These are phyloP conservation scores for Micrasema minimum DNA, from an alignment of 1,140 invertebrate species.

Conservation along the genomic window DNA sequence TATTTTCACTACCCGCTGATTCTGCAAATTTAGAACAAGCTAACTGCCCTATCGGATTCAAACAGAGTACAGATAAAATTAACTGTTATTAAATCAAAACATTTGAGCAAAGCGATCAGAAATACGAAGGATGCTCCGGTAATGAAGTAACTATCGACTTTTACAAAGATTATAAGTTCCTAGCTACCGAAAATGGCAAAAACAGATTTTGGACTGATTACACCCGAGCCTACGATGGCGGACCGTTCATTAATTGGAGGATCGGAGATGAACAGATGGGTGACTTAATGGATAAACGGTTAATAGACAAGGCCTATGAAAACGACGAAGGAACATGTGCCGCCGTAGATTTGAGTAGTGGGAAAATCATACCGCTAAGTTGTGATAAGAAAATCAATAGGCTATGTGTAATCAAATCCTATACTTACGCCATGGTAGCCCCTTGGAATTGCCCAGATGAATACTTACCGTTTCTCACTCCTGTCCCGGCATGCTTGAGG, in stretches of 20 bases:
- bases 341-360: constrained; percentile 50
- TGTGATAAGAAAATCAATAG: constrained; percentile 60
- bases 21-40: not conserved
- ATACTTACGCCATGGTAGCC: constrained; percentile 51
- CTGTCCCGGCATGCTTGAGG: constrained; percentile 57
- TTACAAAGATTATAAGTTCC: constrained; percentile 56
- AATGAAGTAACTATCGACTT: constrained; percentile 57
- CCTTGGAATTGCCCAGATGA: constrained; percentile 39
- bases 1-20: not conserved
- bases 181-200: constrained; percentile 54
- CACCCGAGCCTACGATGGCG: constrained; percentile 59
- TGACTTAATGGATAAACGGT: not conserved
- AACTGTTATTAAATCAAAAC: constrained; percentile 58
- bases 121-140: constrained; percentile 58
- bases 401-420: constrained; percentile 61
- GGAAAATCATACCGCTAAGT: constrained; percentile 57
- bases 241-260: constrained; percentile 60
- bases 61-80: not conserved
- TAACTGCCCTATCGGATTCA: constrained; percentile 48
- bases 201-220: constrained; percentile 61
- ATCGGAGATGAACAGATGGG: constrained; percentile 53
- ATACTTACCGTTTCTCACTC: constrained; percentile 58
- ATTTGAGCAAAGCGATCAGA: constrained; percentile 57
- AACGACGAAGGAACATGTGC: constrained; percentile 55
- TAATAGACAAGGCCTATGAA: constrained; percentile 40